Conservation (phyloP, 2,888 invertebrate species). For the Dyspetes luteomarginatus region DNA sequence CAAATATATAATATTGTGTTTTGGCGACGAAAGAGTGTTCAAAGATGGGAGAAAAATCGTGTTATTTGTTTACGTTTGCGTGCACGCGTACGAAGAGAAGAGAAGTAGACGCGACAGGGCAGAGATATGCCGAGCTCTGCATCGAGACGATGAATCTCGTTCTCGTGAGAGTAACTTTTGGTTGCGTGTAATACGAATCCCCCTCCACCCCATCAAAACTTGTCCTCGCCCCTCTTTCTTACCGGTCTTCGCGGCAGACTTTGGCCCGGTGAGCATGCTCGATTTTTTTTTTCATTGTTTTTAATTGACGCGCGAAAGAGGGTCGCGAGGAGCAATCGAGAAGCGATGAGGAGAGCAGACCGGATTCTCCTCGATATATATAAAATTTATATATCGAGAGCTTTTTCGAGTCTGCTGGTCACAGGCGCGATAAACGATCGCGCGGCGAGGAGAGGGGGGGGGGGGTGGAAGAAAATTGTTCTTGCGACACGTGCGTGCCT, state of each 20-base stretch:
- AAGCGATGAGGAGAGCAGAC: too few relatives aligned
- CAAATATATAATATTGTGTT: too few relatives aligned
- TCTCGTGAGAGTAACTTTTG: conserved; percentile 52
- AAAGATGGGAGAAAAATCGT: too few relatives aligned
- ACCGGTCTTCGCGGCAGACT: conserved; percentile 50
- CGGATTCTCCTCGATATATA: conserved; percentile 16
- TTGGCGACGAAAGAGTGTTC: too few relatives aligned
- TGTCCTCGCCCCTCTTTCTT: neutral
- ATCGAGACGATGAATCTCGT: conserved; percentile 46
- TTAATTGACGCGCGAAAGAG: neutral
- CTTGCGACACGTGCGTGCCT: too few relatives aligned
- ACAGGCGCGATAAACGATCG: neutral
- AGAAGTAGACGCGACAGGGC: conserved; percentile 33
- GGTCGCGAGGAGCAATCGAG: neutral
- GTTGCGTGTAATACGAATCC: conserved; percentile 49
- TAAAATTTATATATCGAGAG: neutral
- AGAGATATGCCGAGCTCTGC: conserved; percentile 13
- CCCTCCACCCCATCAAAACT: conserved; percentile 20
- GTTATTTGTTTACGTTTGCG: too few relatives aligned
- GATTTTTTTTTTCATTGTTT: conserved; percentile 1
- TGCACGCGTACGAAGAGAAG: conserved; percentile 18
- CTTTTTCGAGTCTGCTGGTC: neutral
- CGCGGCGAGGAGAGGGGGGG: neutral
- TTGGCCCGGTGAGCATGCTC: conserved; percentile 12
- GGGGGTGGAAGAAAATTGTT: too few relatives aligned